Base-by-base conservation (phyloP, 1,140 invertebrate species). In the Lethrus apterus region DNA sequence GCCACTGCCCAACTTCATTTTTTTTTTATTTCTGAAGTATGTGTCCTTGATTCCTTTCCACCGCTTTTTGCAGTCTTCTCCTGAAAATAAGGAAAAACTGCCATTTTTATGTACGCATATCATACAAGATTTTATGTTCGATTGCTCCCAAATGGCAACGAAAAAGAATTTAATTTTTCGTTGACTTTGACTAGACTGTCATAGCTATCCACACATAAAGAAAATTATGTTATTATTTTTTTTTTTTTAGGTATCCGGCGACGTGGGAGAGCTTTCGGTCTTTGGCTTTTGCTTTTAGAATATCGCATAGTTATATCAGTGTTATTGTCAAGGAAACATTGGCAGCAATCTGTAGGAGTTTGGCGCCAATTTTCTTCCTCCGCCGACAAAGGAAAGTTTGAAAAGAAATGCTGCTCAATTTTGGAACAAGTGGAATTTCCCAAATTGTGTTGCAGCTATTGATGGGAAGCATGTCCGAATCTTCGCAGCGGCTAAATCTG, bases 271-370 rank as follows among this genome's bases (percentile, higher is more conserved):
- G 50, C 54, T 56, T 54, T 50, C 47, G 31, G 14, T 33, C 31
- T 7, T 14, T 15, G 41, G 20, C 47, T 56, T 56, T 40, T 56
- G 44, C 48, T 53, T 48, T 56, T 54, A 43, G 42, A 38, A 47
- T 64, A 46, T 52, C 52, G 48, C 29, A 41, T 56, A 33, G 59
- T 48, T 21, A 46, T 40, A 44, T 48, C 32, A 30, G 59, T 55
- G 42, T 44, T 15, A 56, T 58, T 46, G 52, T 63, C 26, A 35
- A 54, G 46, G 51, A 59, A 55, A 58, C 57, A 24, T 66, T 54
- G 51, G 26, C 52, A 55, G 47, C 50, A 42, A 44, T 67, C 29
- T 67, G 60, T 61, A 51, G 55, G 50, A 29, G 45, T 35, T 45
- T 56, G 47, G 50, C 48, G 34, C 50, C 51, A 42, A 32, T 43